A percentile compares a stretch with the other conserved stretches of the same genome.
Evolutionary conservation across 1,140 invertebrate genomes (phyloP).

Genomic region (Sitodiplosis mosellana): DNA sequence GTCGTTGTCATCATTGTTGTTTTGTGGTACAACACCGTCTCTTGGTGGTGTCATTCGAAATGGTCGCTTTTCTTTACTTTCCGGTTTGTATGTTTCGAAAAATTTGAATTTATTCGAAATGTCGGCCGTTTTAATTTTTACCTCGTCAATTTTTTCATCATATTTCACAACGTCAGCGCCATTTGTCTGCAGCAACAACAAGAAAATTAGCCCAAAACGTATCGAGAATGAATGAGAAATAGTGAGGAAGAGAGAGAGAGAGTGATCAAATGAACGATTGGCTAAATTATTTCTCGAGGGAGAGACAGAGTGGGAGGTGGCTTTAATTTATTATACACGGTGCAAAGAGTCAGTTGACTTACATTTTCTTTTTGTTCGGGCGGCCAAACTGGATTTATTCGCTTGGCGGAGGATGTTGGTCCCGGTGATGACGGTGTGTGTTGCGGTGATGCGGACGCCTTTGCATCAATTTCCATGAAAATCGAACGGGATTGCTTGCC

Average conservation of each 20-base stretch:
- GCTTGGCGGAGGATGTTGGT: conserved; percentile 14
- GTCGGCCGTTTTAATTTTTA: conserved; percentile 59
- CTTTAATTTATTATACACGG: neutral
- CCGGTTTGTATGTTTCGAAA: conserved; percentile 70
- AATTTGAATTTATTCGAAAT: conserved; percentile 74
- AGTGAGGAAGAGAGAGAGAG: no score
- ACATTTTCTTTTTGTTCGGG: neutral
- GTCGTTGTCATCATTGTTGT: conserved; percentile 18
- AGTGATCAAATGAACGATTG: neutral
- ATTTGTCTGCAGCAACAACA: neutral
- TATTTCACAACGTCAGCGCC: conserved; percentile 45
- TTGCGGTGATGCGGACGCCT: conserved; percentile 19
- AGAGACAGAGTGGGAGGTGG: conserved; percentile 12
- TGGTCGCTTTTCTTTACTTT: conserved; percentile 45
- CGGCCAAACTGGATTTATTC: neutral
- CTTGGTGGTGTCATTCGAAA: conserved; percentile 75
- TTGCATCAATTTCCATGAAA: conserved; percentile 69
- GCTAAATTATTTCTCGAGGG: conserved; percentile 7
- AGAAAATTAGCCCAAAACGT: neutral
- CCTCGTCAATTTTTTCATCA: conserved; percentile 50
- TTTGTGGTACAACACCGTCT: conserved; percentile 39
- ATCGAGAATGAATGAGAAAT: neutral
- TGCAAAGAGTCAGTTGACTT: no score
- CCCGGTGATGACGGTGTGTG: conserved; percentile 8
- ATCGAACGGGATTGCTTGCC: conserved; percentile 70